A percentile compares a stretch with the other conserved stretches of the same genome.
Conservation (phyloP, 2,797 vertebrate species). For the Schizopygopsis malacanthus region DNA sequence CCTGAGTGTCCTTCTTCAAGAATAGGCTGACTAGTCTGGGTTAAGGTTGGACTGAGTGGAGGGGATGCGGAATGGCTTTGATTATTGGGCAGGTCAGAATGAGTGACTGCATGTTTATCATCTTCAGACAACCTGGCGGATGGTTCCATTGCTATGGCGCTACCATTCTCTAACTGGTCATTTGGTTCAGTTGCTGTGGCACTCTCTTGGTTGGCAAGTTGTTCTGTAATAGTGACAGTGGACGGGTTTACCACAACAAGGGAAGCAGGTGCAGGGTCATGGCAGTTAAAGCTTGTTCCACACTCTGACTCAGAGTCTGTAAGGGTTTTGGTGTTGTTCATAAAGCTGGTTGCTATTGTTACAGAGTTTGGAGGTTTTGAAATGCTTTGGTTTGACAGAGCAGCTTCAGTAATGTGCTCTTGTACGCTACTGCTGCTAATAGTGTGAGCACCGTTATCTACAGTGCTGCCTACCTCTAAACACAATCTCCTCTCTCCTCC, state of each 20-base stretch:
- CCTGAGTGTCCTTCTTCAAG: conserved; percentile 51
- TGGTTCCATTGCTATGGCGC: conserved; percentile 74
- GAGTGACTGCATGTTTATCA: conserved; percentile 72
- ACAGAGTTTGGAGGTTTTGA: conserved; percentile 95
- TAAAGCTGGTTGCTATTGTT: conserved; percentile 81
- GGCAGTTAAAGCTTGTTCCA: conserved; percentile 99
- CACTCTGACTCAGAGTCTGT: conserved; percentile 90
- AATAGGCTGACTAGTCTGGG: conserved; percentile 35
- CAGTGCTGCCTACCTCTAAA: conserved; percentile 78
- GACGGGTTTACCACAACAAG: conserved; percentile 70
- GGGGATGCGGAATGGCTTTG: conserved; percentile 45
- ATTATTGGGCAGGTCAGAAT: conserved; percentile 76
- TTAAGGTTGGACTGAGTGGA: conserved; percentile 64
- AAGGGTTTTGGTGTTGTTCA: conserved; percentile 88
- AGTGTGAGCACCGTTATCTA: conserved; percentile 75
- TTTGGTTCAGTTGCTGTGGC: conserved; percentile 98
- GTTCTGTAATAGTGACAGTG: conserved; percentile 81
- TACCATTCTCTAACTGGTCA: conserved; percentile 82
- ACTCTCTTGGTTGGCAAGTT: conserved; percentile 94
- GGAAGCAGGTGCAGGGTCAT: conserved; percentile 79
- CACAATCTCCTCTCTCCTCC: conserved; percentile 72
- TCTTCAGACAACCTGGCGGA: conserved; percentile 79
- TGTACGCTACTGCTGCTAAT: conserved; percentile 68
- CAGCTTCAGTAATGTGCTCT: conserved; percentile 86
- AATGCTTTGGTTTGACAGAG: conserved; percentile 99